phyloP scores from a whole-genome alignment of 2,797 vertebrate species.

The Catharus ustulatus region DNA sequence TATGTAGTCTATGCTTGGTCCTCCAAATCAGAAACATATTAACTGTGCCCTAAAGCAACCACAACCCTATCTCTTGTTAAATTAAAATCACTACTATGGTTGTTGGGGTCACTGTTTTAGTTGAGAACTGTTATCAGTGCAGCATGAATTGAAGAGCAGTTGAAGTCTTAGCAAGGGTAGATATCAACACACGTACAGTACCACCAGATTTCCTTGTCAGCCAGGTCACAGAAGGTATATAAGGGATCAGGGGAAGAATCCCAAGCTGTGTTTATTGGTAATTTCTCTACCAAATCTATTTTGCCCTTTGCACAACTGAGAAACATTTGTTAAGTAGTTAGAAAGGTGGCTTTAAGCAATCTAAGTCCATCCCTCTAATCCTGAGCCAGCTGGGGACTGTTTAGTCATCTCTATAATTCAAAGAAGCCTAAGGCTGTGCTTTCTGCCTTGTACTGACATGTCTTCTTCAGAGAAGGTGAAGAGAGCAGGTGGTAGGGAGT shows the following conservation, averaged over 20 bases:
- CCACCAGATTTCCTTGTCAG: neutral
- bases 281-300: neutral
- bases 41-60: neutral
- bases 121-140: neutral
- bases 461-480: slow-evolving; percentile 6
- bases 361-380: neutral
- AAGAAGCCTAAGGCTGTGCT: slow-evolving; percentile 13
- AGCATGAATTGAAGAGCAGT: neutral
- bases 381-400: slow-evolving; percentile 3
- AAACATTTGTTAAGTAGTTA: neutral
- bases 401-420: neutral
- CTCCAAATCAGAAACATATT: neutral
- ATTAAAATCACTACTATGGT: neutral
- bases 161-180: neutral
- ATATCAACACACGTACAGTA: neutral
- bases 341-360: slow-evolving; percentile 26
- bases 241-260: neutral
- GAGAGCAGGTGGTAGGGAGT: neutral
- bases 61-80: neutral
- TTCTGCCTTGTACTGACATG: slow-evolving; percentile 32
- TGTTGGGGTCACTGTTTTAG: neutral
- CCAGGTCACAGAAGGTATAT: neutral
- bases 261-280: neutral
- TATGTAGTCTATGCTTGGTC: neutral
- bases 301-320: neutral